Conservation (phyloP, 2,888 invertebrate genomes). For the Plebejus anna region DNA sequence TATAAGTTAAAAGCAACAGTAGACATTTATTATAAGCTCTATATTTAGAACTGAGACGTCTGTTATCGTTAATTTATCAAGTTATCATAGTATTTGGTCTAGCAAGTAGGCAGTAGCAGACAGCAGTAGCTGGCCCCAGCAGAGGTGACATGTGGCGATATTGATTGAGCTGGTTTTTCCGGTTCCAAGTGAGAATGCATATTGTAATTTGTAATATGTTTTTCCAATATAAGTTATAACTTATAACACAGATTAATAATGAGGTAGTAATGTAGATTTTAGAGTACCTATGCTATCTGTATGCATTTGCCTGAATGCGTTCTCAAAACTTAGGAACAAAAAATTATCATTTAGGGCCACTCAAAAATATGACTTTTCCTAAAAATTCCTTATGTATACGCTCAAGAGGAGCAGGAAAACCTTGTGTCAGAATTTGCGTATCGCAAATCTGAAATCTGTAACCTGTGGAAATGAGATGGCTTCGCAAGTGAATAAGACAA, state of each 20-base stretch:
- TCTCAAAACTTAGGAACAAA: too few relatives aligned
- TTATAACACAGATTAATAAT: background rate
- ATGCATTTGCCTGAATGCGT: too few relatives aligned
- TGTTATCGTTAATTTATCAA: background rate
- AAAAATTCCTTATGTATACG: too few relatives aligned
- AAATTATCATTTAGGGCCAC: too few relatives aligned
- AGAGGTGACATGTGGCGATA: background rate
- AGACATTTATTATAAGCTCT: background rate
- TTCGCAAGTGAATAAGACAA: too few relatives aligned
- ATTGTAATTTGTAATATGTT: background rate
- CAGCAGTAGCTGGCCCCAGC: background rate
- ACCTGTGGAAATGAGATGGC: too few relatives aligned
- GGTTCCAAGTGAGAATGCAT: background rate
- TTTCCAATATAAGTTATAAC: background rate
- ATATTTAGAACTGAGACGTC: background rate
- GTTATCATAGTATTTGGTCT: background rate
- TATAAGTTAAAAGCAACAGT: too few relatives aligned
- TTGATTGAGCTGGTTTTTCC: conserved; percentile 5
- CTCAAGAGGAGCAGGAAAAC: too few relatives aligned
- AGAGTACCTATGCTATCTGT: background rate
- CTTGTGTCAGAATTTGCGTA: too few relatives aligned
- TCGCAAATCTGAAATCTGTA: too few relatives aligned
- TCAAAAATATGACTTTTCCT: too few relatives aligned
- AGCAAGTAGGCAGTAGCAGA: background rate
- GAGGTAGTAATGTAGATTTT: background rate